Evolutionary conservation across 2,888 invertebrate species (phyloP).

Genomic region (Lysandra bellargus): DNA sequence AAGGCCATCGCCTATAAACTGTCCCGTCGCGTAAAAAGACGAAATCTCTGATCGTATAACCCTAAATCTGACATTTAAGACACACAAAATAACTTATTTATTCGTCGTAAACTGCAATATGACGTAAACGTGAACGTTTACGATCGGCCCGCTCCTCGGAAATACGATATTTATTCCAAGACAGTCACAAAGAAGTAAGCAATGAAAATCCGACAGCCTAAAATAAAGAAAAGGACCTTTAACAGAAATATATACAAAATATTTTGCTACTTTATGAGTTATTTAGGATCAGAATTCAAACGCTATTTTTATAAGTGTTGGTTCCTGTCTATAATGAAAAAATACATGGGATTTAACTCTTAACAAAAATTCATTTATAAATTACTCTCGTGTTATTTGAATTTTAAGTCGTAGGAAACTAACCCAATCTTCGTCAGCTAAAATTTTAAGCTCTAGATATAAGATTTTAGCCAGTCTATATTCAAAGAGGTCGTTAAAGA

Average conservation of each 20-base stretch:
- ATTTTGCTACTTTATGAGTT: too few species aligned
- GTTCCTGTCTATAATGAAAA: too few species aligned
- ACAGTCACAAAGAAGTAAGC: constrained; percentile 44
- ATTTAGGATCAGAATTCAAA: too few species aligned
- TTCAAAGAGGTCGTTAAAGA: constrained; percentile 5
- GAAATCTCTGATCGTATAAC: constrained; percentile 37
- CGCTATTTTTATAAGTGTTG: too few species aligned
- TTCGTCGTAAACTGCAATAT: constrained; percentile 68
- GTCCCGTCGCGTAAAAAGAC: constrained; percentile 30
- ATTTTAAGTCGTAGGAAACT: too few species aligned
- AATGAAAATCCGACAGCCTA: background rate
- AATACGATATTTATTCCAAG: constrained; percentile 67
- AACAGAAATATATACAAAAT: too few species aligned
- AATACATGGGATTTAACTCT: too few species aligned
- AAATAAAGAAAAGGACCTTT: background rate
- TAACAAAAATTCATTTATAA: too few species aligned
- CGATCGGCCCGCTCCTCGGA: constrained; percentile 60
- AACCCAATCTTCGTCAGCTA: background rate
- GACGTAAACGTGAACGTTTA: constrained; percentile 68
- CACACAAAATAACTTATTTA: constrained; percentile 49
- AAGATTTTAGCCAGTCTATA: background rate
- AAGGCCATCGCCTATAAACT: background rate
- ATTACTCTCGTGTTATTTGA: too few species aligned
- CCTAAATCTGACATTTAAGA: constrained; percentile 37
- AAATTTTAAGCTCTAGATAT: background rate